Evolutionary conservation across 1,140 invertebrate species (phyloP).

Genomic region (Chlorops oryzae): DNA sequence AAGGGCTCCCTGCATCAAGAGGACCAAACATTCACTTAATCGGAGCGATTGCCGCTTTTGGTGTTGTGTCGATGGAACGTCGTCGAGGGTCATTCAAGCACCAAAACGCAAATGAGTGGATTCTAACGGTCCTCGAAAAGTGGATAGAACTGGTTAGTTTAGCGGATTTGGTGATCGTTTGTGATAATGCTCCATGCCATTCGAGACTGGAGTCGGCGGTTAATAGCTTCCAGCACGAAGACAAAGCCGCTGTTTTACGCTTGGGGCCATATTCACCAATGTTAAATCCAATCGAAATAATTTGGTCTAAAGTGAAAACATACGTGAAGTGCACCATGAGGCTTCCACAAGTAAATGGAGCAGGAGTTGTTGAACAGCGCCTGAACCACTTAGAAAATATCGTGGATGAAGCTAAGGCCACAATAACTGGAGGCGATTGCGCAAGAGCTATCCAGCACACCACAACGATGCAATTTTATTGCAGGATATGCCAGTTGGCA

Average conservation of each 20-base stretch:
- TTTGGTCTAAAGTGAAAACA: slow-evolving; percentile 1
- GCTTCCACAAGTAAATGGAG: no score
- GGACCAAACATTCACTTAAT: slow-evolving; percentile 8
- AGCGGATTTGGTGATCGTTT: slow-evolving; percentile 10
- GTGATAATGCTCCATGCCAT: slow-evolving; percentile 9
- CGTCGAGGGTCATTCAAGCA: slow-evolving; percentile 1
- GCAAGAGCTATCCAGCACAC: neutral
- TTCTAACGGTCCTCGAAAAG: slow-evolving; percentile 1
- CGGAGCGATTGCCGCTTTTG: slow-evolving; percentile 3
- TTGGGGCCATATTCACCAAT: slow-evolving; percentile 4
- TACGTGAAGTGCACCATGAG: no score
- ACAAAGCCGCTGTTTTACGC: neutral
- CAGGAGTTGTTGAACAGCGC: neutral
- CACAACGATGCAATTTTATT: neutral
- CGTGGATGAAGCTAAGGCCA: neutral
- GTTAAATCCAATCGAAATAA: slow-evolving; percentile 5
- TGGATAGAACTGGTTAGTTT: slow-evolving; percentile 1
- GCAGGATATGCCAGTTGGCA: neutral
- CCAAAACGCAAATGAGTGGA: no score
- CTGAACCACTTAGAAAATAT: neutral
- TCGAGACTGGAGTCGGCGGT: slow-evolving; percentile 5
- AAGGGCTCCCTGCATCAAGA: neutral
- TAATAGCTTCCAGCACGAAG: slow-evolving; percentile 1
- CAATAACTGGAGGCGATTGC: neutral
- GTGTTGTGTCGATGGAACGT: slow-evolving; percentile 1